These are phyloP conservation scores for Spheniscus mendiculus DNA, from an alignment of 2,113 vertebrate genomes.

Conservation along the genomic window DNA sequence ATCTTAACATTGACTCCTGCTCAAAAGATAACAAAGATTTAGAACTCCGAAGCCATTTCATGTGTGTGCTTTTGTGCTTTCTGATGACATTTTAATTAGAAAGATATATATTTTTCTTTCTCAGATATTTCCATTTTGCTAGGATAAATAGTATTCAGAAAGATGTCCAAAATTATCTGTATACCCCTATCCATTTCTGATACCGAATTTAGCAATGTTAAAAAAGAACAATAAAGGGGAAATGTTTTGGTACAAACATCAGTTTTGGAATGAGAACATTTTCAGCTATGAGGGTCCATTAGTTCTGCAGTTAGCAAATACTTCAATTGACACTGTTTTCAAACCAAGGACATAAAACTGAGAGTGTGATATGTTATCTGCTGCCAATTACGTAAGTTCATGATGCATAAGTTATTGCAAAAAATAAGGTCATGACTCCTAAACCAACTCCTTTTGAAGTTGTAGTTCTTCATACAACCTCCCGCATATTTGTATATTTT, in stretches of 20 bases:
- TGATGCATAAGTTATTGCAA: conserved; percentile 69
- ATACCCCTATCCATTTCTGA: not conserved
- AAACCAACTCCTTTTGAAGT: conserved; percentile 61
- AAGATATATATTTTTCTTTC: not conserved
- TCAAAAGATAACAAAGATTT: not conserved
- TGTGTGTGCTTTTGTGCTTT: not conserved
- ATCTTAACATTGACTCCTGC: not conserved
- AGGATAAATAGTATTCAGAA: not conserved
- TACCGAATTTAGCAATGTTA: not conserved
- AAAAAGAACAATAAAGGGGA: not conserved
- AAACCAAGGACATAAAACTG: conserved; percentile 65
- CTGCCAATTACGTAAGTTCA: conserved; percentile 63
- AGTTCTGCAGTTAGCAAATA: conserved; percentile 68
- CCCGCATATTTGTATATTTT: conserved; percentile 31
- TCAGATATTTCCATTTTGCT: not conserved
- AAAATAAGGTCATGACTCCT: conserved; percentile 61
- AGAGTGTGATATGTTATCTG: conserved; percentile 70
- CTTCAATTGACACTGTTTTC: conserved; percentile 66
- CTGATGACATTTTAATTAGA: not conserved
- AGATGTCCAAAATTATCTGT: not conserved
- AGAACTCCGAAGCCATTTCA: not conserved
- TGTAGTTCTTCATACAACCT: conserved; percentile 27
- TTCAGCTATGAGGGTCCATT: conserved; percentile 26
- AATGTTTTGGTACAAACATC: conserved; percentile 5
- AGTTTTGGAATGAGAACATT: conserved; percentile 46